Evolutionary conservation across 2,888 invertebrate genomes (phyloP).

Genomic region (Drosophila picticornis): DNA sequence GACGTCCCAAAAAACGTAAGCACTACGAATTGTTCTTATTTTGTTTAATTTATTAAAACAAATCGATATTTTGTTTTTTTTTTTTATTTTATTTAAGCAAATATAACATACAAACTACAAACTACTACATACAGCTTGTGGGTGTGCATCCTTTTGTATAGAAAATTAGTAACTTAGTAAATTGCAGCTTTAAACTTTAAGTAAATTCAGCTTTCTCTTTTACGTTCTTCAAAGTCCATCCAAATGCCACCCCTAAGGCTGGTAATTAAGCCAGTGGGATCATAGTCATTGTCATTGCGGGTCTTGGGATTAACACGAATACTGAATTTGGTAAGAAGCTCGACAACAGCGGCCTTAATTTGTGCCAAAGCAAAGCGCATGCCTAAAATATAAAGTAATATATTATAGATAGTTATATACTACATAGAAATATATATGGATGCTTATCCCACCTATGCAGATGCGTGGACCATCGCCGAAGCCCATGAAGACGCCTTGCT

Average conservation of each 20-base stretch:
- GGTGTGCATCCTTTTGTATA: neutral
- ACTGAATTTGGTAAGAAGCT: slow-evolving; percentile 81
- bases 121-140: too few relatives aligned
- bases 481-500: slow-evolving; percentile 76
- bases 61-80: too few relatives aligned
- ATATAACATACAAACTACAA: too few relatives aligned
- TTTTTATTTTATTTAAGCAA: too few relatives aligned
- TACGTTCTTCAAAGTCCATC: slow-evolving; percentile 73
- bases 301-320: slow-evolving; percentile 80
- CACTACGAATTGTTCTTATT: too few relatives aligned
- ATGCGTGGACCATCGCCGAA: slow-evolving; percentile 84
- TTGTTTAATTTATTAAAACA: too few relatives aligned
- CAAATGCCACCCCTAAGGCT: slow-evolving; percentile 77
- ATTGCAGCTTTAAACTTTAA: too few relatives aligned
- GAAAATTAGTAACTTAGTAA: slow-evolving; percentile 27
- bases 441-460: slow-evolving; percentile 74
- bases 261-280: slow-evolving; percentile 67
- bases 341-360: slow-evolving; percentile 81
- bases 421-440: neutral
- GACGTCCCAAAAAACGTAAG: too few relatives aligned
- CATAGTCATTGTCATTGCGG: slow-evolving; percentile 77
- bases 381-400: slow-evolving; percentile 55
- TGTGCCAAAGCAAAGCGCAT: slow-evolving; percentile 83
- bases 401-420: neutral
- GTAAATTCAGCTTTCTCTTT: slow-evolving; percentile 5